Evolutionary conservation across 2,113 vertebrate genomes (phyloP).

Genomic region (Columba janthina): DNA sequence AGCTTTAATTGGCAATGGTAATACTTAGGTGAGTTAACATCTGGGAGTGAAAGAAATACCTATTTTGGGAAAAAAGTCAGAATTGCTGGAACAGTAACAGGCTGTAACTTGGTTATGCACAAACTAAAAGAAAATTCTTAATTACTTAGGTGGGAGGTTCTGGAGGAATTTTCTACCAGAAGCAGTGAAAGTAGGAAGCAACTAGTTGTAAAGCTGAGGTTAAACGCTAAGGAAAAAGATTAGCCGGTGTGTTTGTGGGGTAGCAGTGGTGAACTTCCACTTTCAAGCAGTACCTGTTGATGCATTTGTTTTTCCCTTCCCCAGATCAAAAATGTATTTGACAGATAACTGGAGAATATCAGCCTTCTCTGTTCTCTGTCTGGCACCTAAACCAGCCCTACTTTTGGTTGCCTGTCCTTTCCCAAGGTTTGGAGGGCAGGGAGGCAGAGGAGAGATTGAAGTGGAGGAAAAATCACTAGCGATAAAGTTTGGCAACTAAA

Average conservation of each 20-base stretch:
- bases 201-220: background rate
- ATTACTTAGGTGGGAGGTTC: background rate
- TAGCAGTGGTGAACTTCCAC: background rate
- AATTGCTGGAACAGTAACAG: background rate
- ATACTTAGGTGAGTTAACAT: background rate
- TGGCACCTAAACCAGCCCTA: background rate
- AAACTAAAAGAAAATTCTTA: background rate
- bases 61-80: background rate
- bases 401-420: background rate
- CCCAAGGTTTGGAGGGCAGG: background rate
- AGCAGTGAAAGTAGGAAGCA: background rate
- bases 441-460: background rate
- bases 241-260: background rate
- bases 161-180: background rate
- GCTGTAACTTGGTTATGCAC: background rate
- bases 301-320: rapidly evolving
- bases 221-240: background rate
- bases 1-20: background rate
- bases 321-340: background rate
- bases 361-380: background rate
- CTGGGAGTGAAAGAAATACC: background rate
- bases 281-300: background rate
- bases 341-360: background rate
- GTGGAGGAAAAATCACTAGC: background rate
- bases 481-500: background rate